Conservation (phyloP, 2,797 vertebrate genomes). For the Mycteria americana region DNA sequence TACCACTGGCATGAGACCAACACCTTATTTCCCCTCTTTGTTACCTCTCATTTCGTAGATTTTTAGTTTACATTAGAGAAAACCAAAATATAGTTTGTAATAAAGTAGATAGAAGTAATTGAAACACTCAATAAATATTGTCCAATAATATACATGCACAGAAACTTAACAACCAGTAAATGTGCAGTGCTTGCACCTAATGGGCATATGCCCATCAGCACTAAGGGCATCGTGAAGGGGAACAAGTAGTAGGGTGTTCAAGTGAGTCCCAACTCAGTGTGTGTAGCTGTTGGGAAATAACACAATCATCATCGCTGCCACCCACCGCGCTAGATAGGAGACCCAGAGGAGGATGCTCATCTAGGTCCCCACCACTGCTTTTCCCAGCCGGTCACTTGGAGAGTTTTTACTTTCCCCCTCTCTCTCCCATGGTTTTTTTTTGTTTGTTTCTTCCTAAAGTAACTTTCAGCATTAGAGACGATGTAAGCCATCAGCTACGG, state of each 20-base stretch:
- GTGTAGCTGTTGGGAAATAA: neutral
- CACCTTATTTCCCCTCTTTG: neutral
- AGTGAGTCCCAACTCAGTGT: accelerated
- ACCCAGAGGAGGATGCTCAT: neutral
- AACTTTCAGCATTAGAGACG: neutral
- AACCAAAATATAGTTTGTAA: neutral
- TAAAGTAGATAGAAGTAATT: neutral
- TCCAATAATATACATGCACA: neutral
- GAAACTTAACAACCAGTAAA: neutral
- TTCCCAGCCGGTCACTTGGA: neutral
- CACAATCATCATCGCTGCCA: accelerated
- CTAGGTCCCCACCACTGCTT: neutral
- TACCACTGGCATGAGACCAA: neutral
- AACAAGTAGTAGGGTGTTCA: neutral
- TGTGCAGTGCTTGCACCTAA: neutral
- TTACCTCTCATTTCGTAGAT: neutral
- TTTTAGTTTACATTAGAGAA: neutral
- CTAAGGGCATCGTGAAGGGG: neutral
- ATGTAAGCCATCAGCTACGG: neutral
- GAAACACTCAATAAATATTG: neutral
- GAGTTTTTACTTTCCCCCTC: neutral
- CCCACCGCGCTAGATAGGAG: neutral
- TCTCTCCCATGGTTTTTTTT: accelerated
- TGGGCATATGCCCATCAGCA: neutral
- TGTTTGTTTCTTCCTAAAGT: neutral